Evolutionary conservation across 92 coral and sea anemone species (phyloP).

Genomic region (Phenganax stokvisi): DNA sequence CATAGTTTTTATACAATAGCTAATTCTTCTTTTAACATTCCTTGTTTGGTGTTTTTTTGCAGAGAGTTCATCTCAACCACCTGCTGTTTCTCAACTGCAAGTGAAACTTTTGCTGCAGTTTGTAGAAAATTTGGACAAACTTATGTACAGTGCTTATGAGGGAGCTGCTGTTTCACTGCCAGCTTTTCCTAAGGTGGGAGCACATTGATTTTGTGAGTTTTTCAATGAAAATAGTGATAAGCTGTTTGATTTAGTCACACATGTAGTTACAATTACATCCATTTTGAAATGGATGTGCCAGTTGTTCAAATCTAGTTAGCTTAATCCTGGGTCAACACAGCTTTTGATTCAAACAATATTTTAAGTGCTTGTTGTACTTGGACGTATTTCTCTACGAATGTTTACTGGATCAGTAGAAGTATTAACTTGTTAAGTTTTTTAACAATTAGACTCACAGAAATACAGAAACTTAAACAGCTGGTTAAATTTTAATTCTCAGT

Average conservation of each 20-base stretch:
- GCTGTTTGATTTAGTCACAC: too few species aligned
- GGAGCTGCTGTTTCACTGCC: conserved; percentile 94
- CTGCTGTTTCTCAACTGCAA: conserved; percentile 67
- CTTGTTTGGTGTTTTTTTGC: background rate
- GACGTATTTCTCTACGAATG: too few species aligned
- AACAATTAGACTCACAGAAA: too few species aligned
- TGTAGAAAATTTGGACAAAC: conserved; percentile 84
- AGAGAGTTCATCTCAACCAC: conserved; percentile 56
- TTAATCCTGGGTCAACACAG: background rate
- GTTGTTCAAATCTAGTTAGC: too few species aligned
- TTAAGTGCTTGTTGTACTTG: too few species aligned
- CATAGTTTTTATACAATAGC: background rate
- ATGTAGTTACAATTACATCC: too few species aligned
- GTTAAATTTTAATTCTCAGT: too few species aligned
- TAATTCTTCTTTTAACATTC: background rate
- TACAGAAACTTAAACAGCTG: too few species aligned
- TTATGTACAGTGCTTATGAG: conserved; percentile 97
- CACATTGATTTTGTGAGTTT: too few species aligned
- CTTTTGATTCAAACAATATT: background rate
- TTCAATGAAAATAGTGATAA: background rate
- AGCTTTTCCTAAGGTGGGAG: conserved; percentile 81
- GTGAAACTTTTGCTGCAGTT: conserved; percentile 77
- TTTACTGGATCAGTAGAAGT: too few species aligned
- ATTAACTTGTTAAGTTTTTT: too few species aligned
- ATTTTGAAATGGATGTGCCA: too few species aligned